Percentiles rank a stretch among this genome's conserved stretches.
Conservation (phyloP, 1,140 invertebrate species). For the Steinernema khuongi region DNA sequence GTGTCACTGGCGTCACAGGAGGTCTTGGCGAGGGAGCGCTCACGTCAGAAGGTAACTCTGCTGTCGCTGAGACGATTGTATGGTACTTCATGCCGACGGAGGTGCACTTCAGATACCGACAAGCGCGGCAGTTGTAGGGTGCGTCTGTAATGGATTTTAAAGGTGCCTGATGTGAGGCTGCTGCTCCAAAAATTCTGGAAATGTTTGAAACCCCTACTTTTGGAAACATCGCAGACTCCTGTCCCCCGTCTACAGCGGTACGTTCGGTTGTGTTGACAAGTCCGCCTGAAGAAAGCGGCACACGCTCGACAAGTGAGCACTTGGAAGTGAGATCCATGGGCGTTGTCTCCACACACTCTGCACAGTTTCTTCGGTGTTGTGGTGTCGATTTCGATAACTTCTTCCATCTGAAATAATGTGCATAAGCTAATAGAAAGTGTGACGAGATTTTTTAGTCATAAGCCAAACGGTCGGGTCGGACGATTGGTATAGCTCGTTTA, state of each 20-base stretch:
- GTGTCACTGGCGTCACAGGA: not conserved
- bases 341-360: conserved; percentile 88
- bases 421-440: too few species aligned
- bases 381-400: not conserved
- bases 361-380: conserved; percentile 64
- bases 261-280: conserved; percentile 82
- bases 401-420: not conserved
- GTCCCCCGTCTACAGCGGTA: conserved; percentile 85
- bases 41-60: not conserved
- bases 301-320: conserved; percentile 94
- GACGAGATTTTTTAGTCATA: too few species aligned
- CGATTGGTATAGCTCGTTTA: too few species aligned
- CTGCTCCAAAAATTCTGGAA: not conserved
- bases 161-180: too few species aligned
- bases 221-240: conserved; percentile 95
- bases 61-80: not conserved
- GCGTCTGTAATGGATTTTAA: not conserved
- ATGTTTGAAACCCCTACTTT: conserved; percentile 67
- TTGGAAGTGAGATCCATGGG: conserved; percentile 94
- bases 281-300: conserved; percentile 76
- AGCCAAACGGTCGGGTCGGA: too few species aligned
- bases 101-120: not conserved
- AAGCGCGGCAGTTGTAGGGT: not conserved
- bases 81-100: not conserved
- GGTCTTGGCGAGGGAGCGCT: not conserved